Base-by-base conservation (phyloP, 2,888 invertebrate species). In the Limnephilus rhombicus region DNA sequence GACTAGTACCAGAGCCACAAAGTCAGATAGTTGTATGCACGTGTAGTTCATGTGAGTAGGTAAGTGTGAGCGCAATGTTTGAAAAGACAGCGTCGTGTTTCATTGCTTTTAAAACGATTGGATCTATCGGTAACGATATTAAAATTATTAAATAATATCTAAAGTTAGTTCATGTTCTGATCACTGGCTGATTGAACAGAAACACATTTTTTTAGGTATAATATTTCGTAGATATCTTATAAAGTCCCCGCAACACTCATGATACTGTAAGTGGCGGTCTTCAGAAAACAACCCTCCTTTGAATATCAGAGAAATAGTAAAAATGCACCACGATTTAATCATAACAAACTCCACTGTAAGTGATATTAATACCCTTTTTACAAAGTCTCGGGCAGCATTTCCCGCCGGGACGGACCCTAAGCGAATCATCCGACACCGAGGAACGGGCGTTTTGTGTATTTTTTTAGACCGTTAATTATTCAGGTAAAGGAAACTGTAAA, bases 401-500 rank as follows among this genome's bases (percentile, higher is more conserved):
- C 31, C 41, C 83, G 13, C 49, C n/a, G 1, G 86, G 68, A 80
- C 80, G 53, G 15, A 31, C 49, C 80, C 85, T 86, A 91, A 91
- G 86, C 86, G 80, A 86, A 86, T 85, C 85, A 91, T 86, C 68
- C 82, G 80, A n/a, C 85, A 37, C 80, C 37, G 85, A 80, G 85
- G 41, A 85, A 37, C 68, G 89, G 89, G 68, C 91, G 68, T 88
- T 92, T 83, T 92, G 90, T 89, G 81, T 92, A 88, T 92, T 91
- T 92, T 92, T 92, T 86, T 80, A 53, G 68, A 80, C 37, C 92
- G 88, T 91, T 92, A 92, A 92, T 92, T 92, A 92, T 92, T 92
- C 92, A 49, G 88, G 89, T 87, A 91, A 92, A 89, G 89, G 92
- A 88, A 92, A 88, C 85, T 45, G 87, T 82, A 92, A 91, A 92